phyloP scores from a whole-genome alignment of 2,888 invertebrate species.

The Drosophila nr. medialis region DNA sequence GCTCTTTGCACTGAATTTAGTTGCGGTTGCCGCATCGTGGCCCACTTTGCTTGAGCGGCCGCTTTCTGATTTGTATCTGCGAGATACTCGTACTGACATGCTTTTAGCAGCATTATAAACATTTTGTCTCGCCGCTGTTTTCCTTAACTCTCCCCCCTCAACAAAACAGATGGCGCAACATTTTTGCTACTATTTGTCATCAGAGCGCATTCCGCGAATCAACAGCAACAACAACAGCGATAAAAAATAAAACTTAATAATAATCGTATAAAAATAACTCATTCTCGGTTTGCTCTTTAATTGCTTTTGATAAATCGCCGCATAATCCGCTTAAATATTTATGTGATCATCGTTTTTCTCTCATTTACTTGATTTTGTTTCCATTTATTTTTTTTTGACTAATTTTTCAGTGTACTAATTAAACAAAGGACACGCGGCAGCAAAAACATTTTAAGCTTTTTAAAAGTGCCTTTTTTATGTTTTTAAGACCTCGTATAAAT shows the following conservation, averaged over 20 bases:
- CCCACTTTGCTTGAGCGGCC: constrained; percentile 59
- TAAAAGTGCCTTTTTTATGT: constrained; percentile 14
- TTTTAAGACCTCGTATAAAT: constrained; percentile 64
- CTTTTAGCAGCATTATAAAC: constrained; percentile 77
- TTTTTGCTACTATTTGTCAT: constrained; percentile 77
- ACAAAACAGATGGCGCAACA: constrained; percentile 57
- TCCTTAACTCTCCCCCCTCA: background rate
- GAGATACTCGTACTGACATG: constrained; percentile 69
- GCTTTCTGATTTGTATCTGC: constrained; percentile 72
- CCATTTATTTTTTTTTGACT: constrained; percentile 32
- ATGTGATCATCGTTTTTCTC: constrained; percentile 49
- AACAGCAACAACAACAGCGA: constrained; percentile 15
- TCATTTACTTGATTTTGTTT: constrained; percentile 12
- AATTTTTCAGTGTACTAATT: constrained; percentile 76
- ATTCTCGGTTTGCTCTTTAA: constrained; percentile 67
- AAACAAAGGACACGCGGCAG: constrained; percentile 67
- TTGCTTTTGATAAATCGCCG: constrained; percentile 80
- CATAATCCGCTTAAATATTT: constrained; percentile 77
- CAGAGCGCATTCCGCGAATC: constrained; percentile 70
- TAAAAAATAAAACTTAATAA: constrained; percentile 25
- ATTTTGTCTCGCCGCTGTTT: constrained; percentile 59
- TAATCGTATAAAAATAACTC: constrained; percentile 50
- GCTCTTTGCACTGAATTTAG: constrained; percentile 6
- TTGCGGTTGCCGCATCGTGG: constrained; percentile 57
- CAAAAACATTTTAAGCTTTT: constrained; percentile 53